Evolutionary conservation across 2,888 invertebrate genomes (phyloP).

Genomic region (Magallana nippona): DNA sequence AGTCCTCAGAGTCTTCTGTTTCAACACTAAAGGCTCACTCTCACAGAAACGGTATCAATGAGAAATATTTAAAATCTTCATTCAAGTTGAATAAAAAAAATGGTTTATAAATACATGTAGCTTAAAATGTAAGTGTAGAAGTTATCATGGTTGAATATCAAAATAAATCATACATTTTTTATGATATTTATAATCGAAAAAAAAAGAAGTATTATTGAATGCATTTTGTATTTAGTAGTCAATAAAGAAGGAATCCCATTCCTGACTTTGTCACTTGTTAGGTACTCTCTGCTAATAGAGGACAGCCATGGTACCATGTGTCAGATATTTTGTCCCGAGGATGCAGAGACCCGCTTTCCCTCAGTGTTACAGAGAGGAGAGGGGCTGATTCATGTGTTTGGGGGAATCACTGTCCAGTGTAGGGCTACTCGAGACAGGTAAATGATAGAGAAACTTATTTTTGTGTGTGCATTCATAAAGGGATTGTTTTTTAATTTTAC

Average conservation of each 20-base stretch:
- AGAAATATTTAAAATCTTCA: no score
- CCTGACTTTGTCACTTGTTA: constrained; percentile 33
- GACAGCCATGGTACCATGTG: constrained; percentile 61
- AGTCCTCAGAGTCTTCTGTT: not conserved
- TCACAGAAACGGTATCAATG: not conserved
- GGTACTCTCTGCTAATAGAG: constrained; percentile 59
- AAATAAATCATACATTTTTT: no score
- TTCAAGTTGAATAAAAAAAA: no score
- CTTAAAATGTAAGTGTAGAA: no score
- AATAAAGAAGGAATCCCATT: no score
- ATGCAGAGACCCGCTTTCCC: constrained; percentile 15
- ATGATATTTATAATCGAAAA: no score
- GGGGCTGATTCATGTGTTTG: constrained; percentile 55
- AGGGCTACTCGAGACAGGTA: constrained; percentile 58
- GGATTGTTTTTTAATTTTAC: not conserved
- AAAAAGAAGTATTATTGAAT: no score
- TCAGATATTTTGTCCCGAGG: constrained; percentile 50
- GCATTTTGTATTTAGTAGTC: no score
- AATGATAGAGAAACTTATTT: no score
- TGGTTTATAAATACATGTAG: no score
- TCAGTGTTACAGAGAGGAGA: constrained; percentile 43
- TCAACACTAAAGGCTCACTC: not conserved
- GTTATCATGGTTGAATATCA: no score
- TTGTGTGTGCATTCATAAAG: not conserved
- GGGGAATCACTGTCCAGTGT: constrained; percentile 55